A percentile compares a stretch with the other conserved stretches of the same genome.
phyloP scores from a whole-genome alignment of 2,888 invertebrate species.

The Auanema sp. region DNA sequence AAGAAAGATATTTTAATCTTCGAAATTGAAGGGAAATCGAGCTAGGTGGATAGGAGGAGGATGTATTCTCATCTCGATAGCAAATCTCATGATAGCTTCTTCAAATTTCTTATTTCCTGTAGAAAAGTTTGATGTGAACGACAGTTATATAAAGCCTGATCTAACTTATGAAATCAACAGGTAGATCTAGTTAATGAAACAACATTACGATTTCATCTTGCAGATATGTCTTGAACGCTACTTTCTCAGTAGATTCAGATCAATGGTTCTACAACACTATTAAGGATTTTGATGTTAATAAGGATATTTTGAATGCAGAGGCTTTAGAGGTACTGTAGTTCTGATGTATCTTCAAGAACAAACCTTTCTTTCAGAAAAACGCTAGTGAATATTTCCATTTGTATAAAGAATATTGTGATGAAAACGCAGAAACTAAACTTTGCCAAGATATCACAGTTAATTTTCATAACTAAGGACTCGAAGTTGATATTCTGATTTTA shows the following conservation, averaged over 20 bases:
- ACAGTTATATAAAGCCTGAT: slow-evolving; percentile 27
- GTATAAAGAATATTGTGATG: not conserved
- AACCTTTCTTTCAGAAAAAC: not conserved
- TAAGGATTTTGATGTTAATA: not conserved
- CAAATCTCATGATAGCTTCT: slow-evolving; percentile 58
- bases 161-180: slow-evolving; percentile 34
- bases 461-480: not conserved
- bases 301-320: not conserved
- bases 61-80: slow-evolving; percentile 61
- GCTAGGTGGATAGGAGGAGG: slow-evolving; percentile 64
- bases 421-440: not conserved
- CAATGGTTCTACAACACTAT: slow-evolving; percentile 12
- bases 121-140: slow-evolving; percentile 38
- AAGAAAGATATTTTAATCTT: not conserved
- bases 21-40: slow-evolving; percentile 55
- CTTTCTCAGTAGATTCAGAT: slow-evolving; percentile 3
- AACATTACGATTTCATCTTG: not conserved
- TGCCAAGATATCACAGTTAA: not conserved
- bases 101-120: slow-evolving; percentile 62
- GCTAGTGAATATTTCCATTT: not conserved
- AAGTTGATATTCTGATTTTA: slow-evolving; percentile 12
- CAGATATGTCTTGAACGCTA: slow-evolving; percentile 13
- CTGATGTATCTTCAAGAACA: not conserved
- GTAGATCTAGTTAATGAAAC: slow-evolving; percentile 5
- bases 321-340: not conserved